These are phyloP conservation scores for Paracanthobrama guichenoti DNA, from an alignment of 2,113 vertebrate genomes.

Conservation along the genomic window DNA sequence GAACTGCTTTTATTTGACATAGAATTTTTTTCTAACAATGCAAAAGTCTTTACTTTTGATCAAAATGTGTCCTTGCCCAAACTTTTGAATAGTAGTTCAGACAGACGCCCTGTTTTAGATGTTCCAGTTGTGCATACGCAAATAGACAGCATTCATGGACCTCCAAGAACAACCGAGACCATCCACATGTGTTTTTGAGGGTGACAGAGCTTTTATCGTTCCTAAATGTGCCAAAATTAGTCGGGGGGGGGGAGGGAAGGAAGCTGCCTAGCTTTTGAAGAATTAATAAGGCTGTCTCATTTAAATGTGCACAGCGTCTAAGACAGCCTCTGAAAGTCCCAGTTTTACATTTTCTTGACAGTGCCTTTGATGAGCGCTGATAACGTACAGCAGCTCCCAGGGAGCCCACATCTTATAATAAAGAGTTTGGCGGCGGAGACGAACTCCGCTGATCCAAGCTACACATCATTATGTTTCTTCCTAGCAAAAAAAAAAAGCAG, in stretches of 20 bases:
- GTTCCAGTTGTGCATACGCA: not conserved
- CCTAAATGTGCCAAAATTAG: slow-evolving; percentile 75
- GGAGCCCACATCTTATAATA: slow-evolving; percentile 68
- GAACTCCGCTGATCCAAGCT: slow-evolving; percentile 71
- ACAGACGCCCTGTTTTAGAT: not conserved
- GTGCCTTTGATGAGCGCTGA: slow-evolving; percentile 77
- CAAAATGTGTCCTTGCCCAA: too few relatives aligned
- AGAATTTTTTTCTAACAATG: too few relatives aligned
- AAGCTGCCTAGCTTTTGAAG: slow-evolving; percentile 70
- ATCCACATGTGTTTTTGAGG: slow-evolving; percentile 43
- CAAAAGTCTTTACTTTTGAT: too few relatives aligned
- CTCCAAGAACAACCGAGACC: not conserved
- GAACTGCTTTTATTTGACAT: too few relatives aligned
- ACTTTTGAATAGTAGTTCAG: not conserved
- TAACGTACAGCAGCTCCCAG: slow-evolving; percentile 68
- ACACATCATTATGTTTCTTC: slow-evolving; percentile 69
- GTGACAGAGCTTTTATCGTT: slow-evolving; percentile 68
- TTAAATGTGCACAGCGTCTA: slow-evolving; percentile 66
- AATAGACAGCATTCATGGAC: slow-evolving; percentile 31
- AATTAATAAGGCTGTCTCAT: slow-evolving; percentile 75
- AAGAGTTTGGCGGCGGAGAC: slow-evolving; percentile 68
- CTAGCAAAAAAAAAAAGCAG: slow-evolving; percentile 43
- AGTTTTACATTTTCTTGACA: slow-evolving; percentile 76
- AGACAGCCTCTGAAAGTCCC: slow-evolving; percentile 63
- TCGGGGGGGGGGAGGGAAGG: slow-evolving; percentile 62